Base-by-base conservation (phyloP, 1,140 invertebrate species). In the Diploscapter pachys region DNA sequence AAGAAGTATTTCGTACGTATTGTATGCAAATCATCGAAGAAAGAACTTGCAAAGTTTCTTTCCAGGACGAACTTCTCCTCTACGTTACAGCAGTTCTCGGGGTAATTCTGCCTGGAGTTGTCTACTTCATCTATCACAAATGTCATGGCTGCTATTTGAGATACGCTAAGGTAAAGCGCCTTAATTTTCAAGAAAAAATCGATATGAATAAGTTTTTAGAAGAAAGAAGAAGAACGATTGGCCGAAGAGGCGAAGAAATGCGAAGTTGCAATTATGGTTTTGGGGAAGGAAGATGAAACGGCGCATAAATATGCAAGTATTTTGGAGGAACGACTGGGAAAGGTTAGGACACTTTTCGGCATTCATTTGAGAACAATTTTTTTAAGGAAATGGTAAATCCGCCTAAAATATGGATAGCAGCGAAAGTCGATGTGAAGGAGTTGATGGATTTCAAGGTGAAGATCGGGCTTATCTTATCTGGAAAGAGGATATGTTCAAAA, bases 1-100 rank as follows among this genome's bases (percentile, higher is more conserved):
- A 31, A 31, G 31, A 31, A 31, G 31, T 31, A 31, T 31, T 31
- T 31, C 31, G 31, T 31, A 31, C 31, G 31, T 31, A 31, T 31
- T 31, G 31, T 31, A 31, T 31, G 31, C 31, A 55, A 57, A 55
- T 50, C 50, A 61, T 74, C 65, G 73, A 50, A 57, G 3, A 67
- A 74, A 54, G 73, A 74, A 13, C 70, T 66, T 31, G 9, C 65
- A 11, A 75, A 78, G 62, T 31, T 31, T 31, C 31, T 31, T 31
- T 31, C 31, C 71, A 75, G 53, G 78, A 79, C 59, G 78, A 79
- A 9, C 13, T 79, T n/a, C 77, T 79, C 54, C 73, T 79, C 4
- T 79, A 79, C 52, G 52, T 79, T 3, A 79, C 78, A 48, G 78
- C 78, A n/a, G 57, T 70, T 13, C 52, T 79, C 8, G 78, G 78